Conservation (phyloP, 2,113 vertebrate genomes). For the Erythrocercus mccallii region DNA sequence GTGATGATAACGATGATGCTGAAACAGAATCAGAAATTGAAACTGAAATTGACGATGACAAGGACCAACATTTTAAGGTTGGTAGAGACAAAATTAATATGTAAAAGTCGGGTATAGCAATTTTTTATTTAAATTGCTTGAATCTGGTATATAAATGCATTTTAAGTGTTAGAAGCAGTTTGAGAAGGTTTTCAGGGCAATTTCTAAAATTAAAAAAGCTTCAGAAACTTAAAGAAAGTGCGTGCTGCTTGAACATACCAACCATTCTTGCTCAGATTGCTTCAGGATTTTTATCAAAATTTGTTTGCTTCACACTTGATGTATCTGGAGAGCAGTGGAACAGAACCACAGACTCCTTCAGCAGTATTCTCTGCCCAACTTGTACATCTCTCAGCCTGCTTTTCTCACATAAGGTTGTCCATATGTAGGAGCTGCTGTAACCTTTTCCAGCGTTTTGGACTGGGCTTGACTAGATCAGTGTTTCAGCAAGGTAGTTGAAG, state of each 20-base stretch:
- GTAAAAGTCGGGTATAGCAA: background rate
- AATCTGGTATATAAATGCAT: background rate
- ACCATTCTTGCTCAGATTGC: background rate
- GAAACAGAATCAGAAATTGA: slow-evolving; percentile 89
- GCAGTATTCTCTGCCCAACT: background rate
- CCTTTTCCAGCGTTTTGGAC: background rate
- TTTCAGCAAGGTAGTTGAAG: background rate
- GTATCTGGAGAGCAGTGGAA: background rate
- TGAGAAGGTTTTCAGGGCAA: background rate
- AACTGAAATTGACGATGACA: slow-evolving; percentile 88
- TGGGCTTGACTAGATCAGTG: background rate
- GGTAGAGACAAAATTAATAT: slow-evolving; percentile 8
- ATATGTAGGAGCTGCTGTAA: background rate
- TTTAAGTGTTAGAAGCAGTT: background rate
- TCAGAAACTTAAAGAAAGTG: background rate
- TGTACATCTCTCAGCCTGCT: background rate
- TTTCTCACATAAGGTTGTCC: background rate
- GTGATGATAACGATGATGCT: slow-evolving; percentile 91
- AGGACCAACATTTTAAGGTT: slow-evolving; percentile 80
- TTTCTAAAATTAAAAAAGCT: background rate
- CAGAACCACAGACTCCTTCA: background rate
- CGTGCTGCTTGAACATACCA: background rate
- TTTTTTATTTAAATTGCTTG: background rate
- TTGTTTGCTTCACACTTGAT: background rate
- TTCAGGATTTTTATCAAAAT: background rate